phyloP scores from a whole-genome alignment of 1,140 invertebrate genomes.

The Dufourea novaeangliae region DNA sequence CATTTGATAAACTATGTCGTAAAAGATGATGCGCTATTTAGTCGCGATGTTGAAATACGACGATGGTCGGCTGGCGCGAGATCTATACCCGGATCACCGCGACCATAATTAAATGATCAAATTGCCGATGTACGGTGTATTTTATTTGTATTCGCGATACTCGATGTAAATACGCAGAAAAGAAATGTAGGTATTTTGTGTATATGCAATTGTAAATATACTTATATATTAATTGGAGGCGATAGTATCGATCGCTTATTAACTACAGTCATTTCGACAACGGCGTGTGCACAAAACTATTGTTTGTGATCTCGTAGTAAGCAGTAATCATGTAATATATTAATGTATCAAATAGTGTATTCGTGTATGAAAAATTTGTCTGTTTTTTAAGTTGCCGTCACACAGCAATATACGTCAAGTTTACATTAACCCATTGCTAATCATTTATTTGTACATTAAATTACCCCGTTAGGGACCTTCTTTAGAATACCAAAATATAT shows the following conservation, averaged over 20 bases:
- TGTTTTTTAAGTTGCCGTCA: conserved; percentile 58
- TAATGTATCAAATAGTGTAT: conserved; percentile 55
- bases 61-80: neutral
- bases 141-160: conserved; percentile 52
- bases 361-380: conserved; percentile 56
- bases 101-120: neutral
- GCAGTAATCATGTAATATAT: conserved; percentile 59
- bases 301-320: conserved; percentile 59
- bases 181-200: conserved; percentile 64
- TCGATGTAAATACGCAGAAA: conserved; percentile 59
- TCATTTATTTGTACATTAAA: conserved; percentile 8
- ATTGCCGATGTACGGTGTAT: conserved; percentile 39
- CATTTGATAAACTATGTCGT: conserved; percentile 33
- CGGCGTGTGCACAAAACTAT: conserved; percentile 60
- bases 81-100: conserved; percentile 1
- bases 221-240: conserved; percentile 53
- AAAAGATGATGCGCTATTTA: conserved; percentile 32
- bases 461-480: neutral
- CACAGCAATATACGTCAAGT: conserved; percentile 47
- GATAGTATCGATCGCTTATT: conserved; percentile 57
- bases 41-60: conserved; percentile 21
- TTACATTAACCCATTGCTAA: conserved; percentile 39
- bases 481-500: too few species aligned
- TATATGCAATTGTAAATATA: conserved; percentile 69
- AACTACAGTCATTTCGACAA: conserved; percentile 60